A percentile compares a stretch with the other conserved stretches of the same genome.
Conservation (phyloP, 2,888 invertebrate genomes). For the Cephus nigrinus region DNA sequence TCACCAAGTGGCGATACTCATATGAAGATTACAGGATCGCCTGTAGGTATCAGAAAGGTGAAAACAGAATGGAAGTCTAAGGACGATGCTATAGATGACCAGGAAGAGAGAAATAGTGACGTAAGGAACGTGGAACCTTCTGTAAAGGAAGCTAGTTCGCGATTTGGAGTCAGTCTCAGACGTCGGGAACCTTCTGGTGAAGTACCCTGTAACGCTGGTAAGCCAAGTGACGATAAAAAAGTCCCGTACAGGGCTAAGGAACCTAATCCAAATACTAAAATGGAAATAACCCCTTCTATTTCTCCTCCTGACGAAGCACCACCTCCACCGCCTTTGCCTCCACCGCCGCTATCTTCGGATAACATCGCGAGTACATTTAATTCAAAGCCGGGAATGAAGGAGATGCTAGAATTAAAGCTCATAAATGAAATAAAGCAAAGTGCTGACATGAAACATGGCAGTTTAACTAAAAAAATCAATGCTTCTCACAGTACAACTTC, state of each 20-base stretch:
- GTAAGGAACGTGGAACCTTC: constrained; percentile 75
- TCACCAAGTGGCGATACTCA: constrained; percentile 44
- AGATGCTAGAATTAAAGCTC: constrained; percentile 83
- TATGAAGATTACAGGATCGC: constrained; percentile 46
- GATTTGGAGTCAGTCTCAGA: constrained; percentile 78
- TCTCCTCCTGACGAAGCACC: constrained; percentile 66
- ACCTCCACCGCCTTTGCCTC: constrained; percentile 56
- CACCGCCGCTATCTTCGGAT: constrained; percentile 39
- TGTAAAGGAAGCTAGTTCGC: constrained; percentile 78
- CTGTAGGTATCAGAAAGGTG: constrained; percentile 53
- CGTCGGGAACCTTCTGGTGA: constrained; percentile 73
- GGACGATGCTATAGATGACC: constrained; percentile 54
- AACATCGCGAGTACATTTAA: constrained; percentile 54
- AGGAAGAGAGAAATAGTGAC: constrained; percentile 66
- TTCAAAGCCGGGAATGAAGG: constrained; percentile 76
- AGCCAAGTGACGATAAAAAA: constrained; percentile 65
- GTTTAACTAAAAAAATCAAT: constrained; percentile 58
- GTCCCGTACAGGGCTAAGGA: constrained; percentile 61
- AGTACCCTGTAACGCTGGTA: constrained; percentile 69
- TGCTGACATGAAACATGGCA: constrained; percentile 75
- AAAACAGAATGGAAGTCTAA: constrained; percentile 47
- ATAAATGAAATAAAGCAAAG: constrained; percentile 87
- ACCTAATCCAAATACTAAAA: constrained; percentile 59
- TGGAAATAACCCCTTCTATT: constrained; percentile 65
- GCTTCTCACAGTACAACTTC: constrained; percentile 40